Evolutionary conservation across 2,113 vertebrate genomes (phyloP).

Genomic region (Turdus rufiventris): DNA sequence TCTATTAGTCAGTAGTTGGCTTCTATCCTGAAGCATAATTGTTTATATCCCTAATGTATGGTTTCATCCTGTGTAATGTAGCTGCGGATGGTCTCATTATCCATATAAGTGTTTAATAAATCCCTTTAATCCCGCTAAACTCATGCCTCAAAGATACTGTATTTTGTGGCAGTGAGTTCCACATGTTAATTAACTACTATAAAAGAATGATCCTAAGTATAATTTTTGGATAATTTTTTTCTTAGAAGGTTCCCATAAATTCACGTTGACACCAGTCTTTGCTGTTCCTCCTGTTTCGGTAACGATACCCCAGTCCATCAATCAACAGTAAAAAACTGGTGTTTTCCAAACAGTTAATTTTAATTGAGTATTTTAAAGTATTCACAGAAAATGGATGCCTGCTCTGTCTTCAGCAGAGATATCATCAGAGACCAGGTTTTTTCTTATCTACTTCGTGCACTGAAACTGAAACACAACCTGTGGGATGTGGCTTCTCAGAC

Average conservation of each 20-base stretch:
- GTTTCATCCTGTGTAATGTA: constrained; percentile 67
- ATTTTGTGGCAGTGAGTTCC: constrained; percentile 62
- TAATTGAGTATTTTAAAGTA: constrained; percentile 36
- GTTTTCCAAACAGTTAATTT: constrained; percentile 60
- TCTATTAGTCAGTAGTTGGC: constrained; percentile 65
- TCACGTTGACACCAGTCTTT: neutral
- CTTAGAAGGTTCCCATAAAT: constrained; percentile 3
- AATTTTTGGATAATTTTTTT: constrained; percentile 28
- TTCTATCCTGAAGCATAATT: constrained; percentile 68
- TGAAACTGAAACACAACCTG: neutral
- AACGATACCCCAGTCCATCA: neutral
- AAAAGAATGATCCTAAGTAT: constrained; percentile 14
- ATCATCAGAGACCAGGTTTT: neutral
- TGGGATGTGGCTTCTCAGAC: neutral
- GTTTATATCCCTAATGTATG: constrained; percentile 71
- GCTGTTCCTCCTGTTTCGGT: neutral
- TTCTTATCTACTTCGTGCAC: neutral
- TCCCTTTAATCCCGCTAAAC: constrained; percentile 64
- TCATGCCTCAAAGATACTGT: constrained; percentile 66
- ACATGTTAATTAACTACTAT: constrained; percentile 59
- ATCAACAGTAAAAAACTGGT: constrained; percentile 34
- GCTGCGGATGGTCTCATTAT: constrained; percentile 67
- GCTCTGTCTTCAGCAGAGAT: neutral
- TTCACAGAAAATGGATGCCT: constrained; percentile 3
- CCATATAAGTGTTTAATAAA: constrained; percentile 70